Base-by-base conservation (phyloP, 2,113 vertebrate species). In the Pristiophorus japonicus region DNA sequence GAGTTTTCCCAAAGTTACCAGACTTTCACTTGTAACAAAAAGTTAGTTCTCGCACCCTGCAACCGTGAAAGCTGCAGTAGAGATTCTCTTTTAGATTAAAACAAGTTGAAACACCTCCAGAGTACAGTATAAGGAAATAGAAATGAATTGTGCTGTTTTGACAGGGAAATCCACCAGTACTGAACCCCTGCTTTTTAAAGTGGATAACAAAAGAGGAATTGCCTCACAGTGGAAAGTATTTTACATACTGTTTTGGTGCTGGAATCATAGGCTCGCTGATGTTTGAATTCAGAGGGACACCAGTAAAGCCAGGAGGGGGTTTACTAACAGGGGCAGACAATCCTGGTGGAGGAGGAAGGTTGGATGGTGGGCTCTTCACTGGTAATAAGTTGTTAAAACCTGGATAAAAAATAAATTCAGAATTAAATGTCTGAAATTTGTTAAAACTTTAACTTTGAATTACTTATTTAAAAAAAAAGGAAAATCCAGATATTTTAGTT, bases 231-330 rank as follows among this genome's bases (percentile, higher is more conserved):
- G 93, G 65, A 94, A 70, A 70, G 93, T 70, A 94, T 27, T 47
- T 67, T 24, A 97, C 98, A 98, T 96, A 99, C 99, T 97, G 97
- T 96, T 98, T 98, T 22, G 97, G 96, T 47, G 97, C 95, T 47
- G 98, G 96, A 59, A 97, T 96, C 94, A 97, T 95, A 0, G 97
- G 96, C 59, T 98, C 98, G 4, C 98, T 96, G 96, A 98, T 96
- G 0, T 97, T 98, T 96, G 97, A 97, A 96, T 98, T 98, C 84
- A 99, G 97, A 45, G 98, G 97, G 96, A 99, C 97, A 90, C 98
- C 97, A 6, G 98, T 98, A 96, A 99, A 99, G 73, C 99, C 99
- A 0, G 99, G 99, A 0, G 99, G 99, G 0, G 99, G 99, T 96
- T 99, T 99, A 95, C 98, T 98, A 81, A 98, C 93, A 0, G 97